Conservation (phyloP, 2,888 invertebrate genomes). For the Chromoteleia sp. region DNA sequence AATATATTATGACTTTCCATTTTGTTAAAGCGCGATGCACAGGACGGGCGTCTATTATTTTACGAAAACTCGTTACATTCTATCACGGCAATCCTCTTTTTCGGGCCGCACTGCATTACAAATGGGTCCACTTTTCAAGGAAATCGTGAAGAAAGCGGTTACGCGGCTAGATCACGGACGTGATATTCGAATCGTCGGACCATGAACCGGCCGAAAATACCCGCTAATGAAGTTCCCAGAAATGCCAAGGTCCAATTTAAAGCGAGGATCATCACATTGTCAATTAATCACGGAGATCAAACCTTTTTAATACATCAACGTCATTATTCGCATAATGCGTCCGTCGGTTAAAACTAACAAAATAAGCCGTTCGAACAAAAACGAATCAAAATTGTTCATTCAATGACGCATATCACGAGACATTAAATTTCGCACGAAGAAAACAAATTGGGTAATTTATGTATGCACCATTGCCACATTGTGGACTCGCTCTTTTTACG, state of each 20-base stretch:
- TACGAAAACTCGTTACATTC: conserved; percentile 41
- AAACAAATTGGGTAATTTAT: conserved; percentile 62
- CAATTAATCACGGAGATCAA: conserved; percentile 69
- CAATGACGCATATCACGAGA: conserved; percentile 55
- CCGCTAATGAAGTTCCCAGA: conserved; percentile 62
- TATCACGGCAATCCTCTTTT: conserved; percentile 24
- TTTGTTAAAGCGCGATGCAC: conserved; percentile 38
- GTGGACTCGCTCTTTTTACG: conserved; percentile 30
- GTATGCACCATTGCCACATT: conserved; percentile 43
- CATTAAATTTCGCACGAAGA: conserved; percentile 56
- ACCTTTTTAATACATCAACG: conserved; percentile 64
- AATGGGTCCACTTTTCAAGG: conserved; percentile 47
- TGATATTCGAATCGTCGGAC: conserved; percentile 35
- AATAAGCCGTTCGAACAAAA: conserved; percentile 45
- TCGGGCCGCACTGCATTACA: conserved; percentile 20
- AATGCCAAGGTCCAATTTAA: conserved; percentile 70
- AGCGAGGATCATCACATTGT: conserved; percentile 61
- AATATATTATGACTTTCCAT: conserved; percentile 54
- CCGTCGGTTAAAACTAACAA: conserved; percentile 43
- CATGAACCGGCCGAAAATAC: conserved; percentile 57
- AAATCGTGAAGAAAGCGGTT: conserved; percentile 57
- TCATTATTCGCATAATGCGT: conserved; percentile 53
- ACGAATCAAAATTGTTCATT: conserved; percentile 33
- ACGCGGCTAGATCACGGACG: conserved; percentile 32
- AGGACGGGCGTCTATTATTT: conserved; percentile 37